phyloP scores from a whole-genome alignment of 2,888 invertebrate species.

The Nymphalis urticae region DNA sequence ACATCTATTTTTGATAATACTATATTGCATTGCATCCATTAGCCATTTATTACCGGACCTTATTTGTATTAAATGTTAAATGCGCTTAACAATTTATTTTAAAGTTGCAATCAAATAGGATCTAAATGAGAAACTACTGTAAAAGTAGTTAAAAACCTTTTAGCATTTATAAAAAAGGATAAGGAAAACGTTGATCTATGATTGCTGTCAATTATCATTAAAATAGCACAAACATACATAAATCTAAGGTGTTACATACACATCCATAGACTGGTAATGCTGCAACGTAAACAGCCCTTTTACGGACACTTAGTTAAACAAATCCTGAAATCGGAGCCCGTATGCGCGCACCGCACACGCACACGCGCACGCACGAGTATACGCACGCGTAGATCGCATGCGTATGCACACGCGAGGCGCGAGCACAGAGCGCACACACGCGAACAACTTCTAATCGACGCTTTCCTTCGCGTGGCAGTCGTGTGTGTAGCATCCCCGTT shows the following conservation, averaged over 20 bases:
- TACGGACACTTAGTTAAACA: constrained; percentile 57
- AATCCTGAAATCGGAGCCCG: constrained; percentile 58
- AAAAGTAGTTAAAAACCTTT: constrained; percentile 35
- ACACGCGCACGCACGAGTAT: constrained; percentile 39
- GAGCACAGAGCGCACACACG: constrained; percentile 46
- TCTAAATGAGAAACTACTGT: constrained; percentile 37
- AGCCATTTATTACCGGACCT: constrained; percentile 21
- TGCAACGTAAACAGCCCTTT: constrained; percentile 58
- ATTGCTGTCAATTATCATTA: constrained; percentile 44
- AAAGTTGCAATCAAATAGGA: constrained; percentile 34
- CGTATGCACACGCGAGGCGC: constrained; percentile 39
- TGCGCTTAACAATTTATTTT: constrained; percentile 22
- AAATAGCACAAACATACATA: constrained; percentile 53
- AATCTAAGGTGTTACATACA: constrained; percentile 44
- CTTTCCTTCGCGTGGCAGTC: constrained; percentile 78
- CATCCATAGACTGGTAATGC: constrained; percentile 42
- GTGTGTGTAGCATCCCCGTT: constrained; percentile 78
- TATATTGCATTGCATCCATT: constrained; percentile 13
- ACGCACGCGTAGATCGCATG: constrained; percentile 44
- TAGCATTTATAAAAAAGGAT: constrained; percentile 27
- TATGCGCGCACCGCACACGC: constrained; percentile 31
- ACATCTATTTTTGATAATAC: too few species aligned
- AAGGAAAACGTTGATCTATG: constrained; percentile 28
- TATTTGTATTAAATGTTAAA: constrained; percentile 25
- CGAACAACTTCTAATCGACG: constrained; percentile 64